Evolutionary conservation across 1,140 invertebrate genomes (phyloP), one percentile per base, ranked within the genome.

Genomic region (Drosophila littoralis): DNA sequence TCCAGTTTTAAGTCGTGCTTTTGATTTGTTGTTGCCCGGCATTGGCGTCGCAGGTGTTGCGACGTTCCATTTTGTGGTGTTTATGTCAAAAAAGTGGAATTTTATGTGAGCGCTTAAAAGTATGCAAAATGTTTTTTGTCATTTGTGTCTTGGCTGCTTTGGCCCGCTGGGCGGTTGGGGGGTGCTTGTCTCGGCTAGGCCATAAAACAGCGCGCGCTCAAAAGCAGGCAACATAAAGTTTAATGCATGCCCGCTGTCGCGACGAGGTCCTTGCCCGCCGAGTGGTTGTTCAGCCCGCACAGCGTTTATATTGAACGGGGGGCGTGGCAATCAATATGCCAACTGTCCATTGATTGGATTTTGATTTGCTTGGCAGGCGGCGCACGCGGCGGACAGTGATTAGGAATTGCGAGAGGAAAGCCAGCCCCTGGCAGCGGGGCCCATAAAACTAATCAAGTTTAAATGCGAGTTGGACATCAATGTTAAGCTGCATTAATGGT

Each of bases 381-480:
- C 17, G 61, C 61, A 36, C 48, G 43, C 64, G 35, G 60, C 13
- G n/a, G 13, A 22, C 64, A 64, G 64, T 72, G 75, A 69, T 77
- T 67, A 67, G 58, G 42, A 22, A 50, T 17, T 12, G n/a, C 8
- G 28, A 12, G 2, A 8, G 35, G 7, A 15, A 5, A 5, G 9
- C 7, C 15, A 42, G 13, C 50, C 50, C 55, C 40, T 35, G 40
- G 38, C 66, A 59, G 45, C 42, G 33, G n/a, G 45, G 38, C 65
- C 45, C 83, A 77, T 88, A 89, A 88, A 88, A 88, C 83, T 88
- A 88, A 88, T 88, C 83, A 88, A 89, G 79, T 83, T 88, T 88
- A 88, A 88, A 88, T 88, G 84, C 80, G 76, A 83, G 64, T 71
- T 70, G 61, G 38, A 57, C 77, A 77, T 70, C 58, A 73, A 67